Percentiles rank a stretch among this genome's conserved stretches.
Evolutionary conservation across 2,797 vertebrate species (phyloP).

Genomic region (Megalops cyprinoides): DNA sequence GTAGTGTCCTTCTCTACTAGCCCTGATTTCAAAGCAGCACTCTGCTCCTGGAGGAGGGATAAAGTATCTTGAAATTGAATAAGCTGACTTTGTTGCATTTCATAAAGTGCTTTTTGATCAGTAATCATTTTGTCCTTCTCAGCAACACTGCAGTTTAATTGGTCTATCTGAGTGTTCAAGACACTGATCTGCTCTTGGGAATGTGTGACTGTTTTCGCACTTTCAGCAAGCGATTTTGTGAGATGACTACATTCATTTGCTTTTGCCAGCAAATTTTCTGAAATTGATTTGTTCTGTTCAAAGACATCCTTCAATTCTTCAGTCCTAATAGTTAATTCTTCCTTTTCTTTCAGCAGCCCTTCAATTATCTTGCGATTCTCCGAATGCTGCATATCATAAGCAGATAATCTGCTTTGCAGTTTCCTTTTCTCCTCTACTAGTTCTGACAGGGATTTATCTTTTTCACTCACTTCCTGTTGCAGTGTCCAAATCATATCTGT

Average conservation of each 20-base stretch:
- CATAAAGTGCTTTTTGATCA: conserved; percentile 62
- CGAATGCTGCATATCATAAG: conserved; percentile 58
- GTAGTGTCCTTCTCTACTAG: conserved; percentile 69
- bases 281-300: conserved; percentile 65
- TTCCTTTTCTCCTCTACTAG: conserved; percentile 59
- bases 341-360: conserved; percentile 70
- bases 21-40: conserved; percentile 69
- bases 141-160: conserved; percentile 52
- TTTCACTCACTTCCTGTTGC: conserved; percentile 65
- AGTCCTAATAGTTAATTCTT: conserved; percentile 56
- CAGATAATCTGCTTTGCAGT: conserved; percentile 62
- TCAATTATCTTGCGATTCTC: conserved; percentile 66
- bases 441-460: conserved; percentile 55
- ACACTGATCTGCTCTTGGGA: conserved; percentile 64
- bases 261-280: conserved; percentile 72
- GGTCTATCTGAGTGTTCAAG: conserved; percentile 63
- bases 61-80: conserved; percentile 70
- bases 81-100: conserved; percentile 64
- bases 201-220: conserved; percentile 60
- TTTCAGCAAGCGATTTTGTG: conserved; percentile 63
- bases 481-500: conserved; percentile 67
- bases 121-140: conserved; percentile 68
- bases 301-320: conserved; percentile 66
- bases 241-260: conserved; percentile 71
- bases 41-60: conserved; percentile 75